Evolutionary conservation across 2,888 invertebrate genomes (phyloP), one percentile per base, ranked within the genome.

Genomic region (Dasysyrphus tricinctus): DNA sequence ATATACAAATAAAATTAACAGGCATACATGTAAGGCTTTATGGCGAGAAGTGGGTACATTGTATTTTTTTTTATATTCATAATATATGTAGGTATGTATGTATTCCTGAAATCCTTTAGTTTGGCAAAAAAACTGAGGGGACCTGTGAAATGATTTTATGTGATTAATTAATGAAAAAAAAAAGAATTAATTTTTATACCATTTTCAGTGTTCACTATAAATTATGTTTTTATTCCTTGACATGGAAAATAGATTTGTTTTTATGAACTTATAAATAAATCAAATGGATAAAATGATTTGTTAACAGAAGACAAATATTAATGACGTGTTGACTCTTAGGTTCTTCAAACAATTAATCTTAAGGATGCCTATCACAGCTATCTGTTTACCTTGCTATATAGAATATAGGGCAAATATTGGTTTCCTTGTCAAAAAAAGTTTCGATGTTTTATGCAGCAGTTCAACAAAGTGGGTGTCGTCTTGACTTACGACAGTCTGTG

Each of bases 1-100:
- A 85, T 42, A 85, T 42, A 49, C n/a, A 67, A 85, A 77, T 76
- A 80, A 73, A 85, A 85, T 78, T 49, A 81, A 69, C 73, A 61
- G 70, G 70, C 85, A 78, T 85, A n/a, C n/a, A 80, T 80, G 79
- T 84, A 76, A 32, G 32, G 16, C 59, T 77, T 73, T 80, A 76
- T 56, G 5, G 54, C 57, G 69, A 49, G 24, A 77, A 80, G 67
- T 67, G 63, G 8, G 16, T 34, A 63, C 5, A 11, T 14, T 37
- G 14, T 63, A 49, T 2, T 11, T 9, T 24, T n/a, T n/a, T 24
- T 24, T 24, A 3, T 24, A 2, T 24, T 24, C 3, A 24, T 24
- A n/a, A 24, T 24, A 24, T 24, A 3, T 24, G 24, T 24, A 24
- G 2, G 8, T 39, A 5, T n/a, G 11, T 39, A 69, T n/a, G 11